Evolutionary conservation across 2,888 invertebrate genomes (phyloP), one percentile per base, ranked within the genome.

Genomic region (Chalcis sispes): DNA sequence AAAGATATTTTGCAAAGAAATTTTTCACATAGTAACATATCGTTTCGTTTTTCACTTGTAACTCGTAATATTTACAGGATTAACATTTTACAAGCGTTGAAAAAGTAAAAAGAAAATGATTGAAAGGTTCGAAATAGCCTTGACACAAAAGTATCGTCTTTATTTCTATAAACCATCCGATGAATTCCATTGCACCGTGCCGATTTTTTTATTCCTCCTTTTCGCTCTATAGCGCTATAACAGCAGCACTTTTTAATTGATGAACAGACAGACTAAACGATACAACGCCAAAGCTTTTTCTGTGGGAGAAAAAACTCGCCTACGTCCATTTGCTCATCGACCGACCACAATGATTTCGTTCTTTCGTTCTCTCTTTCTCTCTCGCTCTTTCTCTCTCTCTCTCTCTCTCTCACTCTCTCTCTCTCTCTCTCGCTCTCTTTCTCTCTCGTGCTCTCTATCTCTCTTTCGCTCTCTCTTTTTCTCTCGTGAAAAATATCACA

Each of bases 61-160:
- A 76, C 78, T 72, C 77, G 77, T 79, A 76, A 79, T 78, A 77
- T 82, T 83, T 81, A 81, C 76, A 77, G 73, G 73, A 79, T 69
- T 75, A 76, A 77, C 76, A 79, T 76, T 79, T 77, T 72, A 79
- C 79, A 77, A 79, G 79, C 77, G 65, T 77, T 77, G 64, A 77
- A 79, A 78, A 75, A 72, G 71, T 76, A 66, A 79, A 76, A 79
- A 77, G 67, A 73, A 79, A 79, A 71, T 77, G 72, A 79, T 79
- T 75, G 77, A 79, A 79, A 79, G 65, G 64, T 77, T 75, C 73
- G 75, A 75, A 78, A 77, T 79, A 79, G 79, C 79, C 74, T 79
- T 77, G 79, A 79, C 79, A 79, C 79, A 77, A 79, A 77, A 79
- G 77, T 77, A 74, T 79, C 79, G 76, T 79, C 74, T 74, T 79